Evolutionary conservation across 2,113 vertebrate genomes (phyloP).

Genomic region (Phalacrocorax aristotelis): DNA sequence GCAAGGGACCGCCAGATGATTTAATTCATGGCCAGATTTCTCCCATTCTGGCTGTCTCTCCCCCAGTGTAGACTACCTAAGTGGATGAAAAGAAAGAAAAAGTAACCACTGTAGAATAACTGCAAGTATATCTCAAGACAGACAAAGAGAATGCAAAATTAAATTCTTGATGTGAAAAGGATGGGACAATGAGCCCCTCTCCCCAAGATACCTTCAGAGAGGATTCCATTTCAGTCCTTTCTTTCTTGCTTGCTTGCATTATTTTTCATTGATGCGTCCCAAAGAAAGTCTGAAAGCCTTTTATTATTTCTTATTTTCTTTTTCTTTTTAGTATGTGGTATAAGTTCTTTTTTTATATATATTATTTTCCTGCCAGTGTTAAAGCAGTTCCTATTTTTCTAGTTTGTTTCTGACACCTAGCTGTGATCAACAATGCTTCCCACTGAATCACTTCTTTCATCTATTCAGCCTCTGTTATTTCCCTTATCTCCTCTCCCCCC

Average conservation of each 20-base stretch:
- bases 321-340: constrained; percentile 67
- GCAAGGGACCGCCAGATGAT: neutral
- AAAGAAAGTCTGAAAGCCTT: constrained; percentile 72
- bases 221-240: constrained; percentile 75
- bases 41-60: neutral
- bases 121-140: constrained; percentile 52
- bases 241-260: constrained; percentile 68
- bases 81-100: constrained; percentile 13
- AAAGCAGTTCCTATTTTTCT: constrained; percentile 74
- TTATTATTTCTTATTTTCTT: constrained; percentile 76
- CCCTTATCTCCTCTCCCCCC: constrained; percentile 63
- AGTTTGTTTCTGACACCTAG: constrained; percentile 78
- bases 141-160: constrained; percentile 81
- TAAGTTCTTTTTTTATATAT: constrained; percentile 59
- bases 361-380: constrained; percentile 68
- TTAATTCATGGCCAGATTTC: constrained; percentile 13
- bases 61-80: neutral
- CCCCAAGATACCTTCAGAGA: constrained; percentile 73
- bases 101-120: constrained; percentile 44
- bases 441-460: constrained; percentile 75
- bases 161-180: constrained; percentile 76
- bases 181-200: constrained; percentile 71
- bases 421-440: constrained; percentile 73
- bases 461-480: constrained; percentile 69
- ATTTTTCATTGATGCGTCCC: constrained; percentile 61